Evolutionary conservation across 2,113 vertebrate species (phyloP), one percentile per base, ranked within the genome.

Genomic region (Leiothrix lutea): DNA sequence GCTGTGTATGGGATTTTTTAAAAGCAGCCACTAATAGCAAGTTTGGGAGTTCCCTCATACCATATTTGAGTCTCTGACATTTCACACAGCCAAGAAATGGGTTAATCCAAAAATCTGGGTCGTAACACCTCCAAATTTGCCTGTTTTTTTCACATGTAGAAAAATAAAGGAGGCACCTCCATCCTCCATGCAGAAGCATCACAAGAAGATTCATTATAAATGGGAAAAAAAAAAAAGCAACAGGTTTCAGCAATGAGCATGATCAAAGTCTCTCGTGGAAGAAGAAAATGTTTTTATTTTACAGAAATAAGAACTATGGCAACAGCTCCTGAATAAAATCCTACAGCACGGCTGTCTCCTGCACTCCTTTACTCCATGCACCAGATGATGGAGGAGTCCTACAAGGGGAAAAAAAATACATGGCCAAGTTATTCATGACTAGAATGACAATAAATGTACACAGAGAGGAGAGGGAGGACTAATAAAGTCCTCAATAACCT

Each of bases 331-430:
- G 66, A 70, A 90, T 74, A 74, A 94, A 94, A 92, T 75, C 91
- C 79, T 90, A 84, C 45, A 78, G 70, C 71, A 65, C 1, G 12
- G 54, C 50, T 86, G 40, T 31, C 54, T 93, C 80, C 92, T 75
- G 62, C 25, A 56, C 53, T 85, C 62, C 67, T 92, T 85, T 80
- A 78, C 78, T 93, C 61, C 85, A 81, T 38, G 53, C 18, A 87
- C 66, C 54, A 94, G 82, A 67, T 69, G 75, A 95, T 69, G 70
- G 57, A 94, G 74, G 61, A 56, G n/a, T 85, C 81, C 74, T 93
- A 88, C 13, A 53, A 38, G 25, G 45, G 74, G 42, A 25, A 47
- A 58, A 85, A 77, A 84, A 80, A 72, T 57, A 92, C 42, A 92
- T 19, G 57, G 70, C 61, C 51, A 93, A 50, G 81, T 81, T 90